Percentiles rank a stretch among this genome's conserved stretches.
These are phyloP conservation scores for Drosophila villosipedis DNA, from an alignment of 2,888 invertebrate species.

Conservation along the genomic window DNA sequence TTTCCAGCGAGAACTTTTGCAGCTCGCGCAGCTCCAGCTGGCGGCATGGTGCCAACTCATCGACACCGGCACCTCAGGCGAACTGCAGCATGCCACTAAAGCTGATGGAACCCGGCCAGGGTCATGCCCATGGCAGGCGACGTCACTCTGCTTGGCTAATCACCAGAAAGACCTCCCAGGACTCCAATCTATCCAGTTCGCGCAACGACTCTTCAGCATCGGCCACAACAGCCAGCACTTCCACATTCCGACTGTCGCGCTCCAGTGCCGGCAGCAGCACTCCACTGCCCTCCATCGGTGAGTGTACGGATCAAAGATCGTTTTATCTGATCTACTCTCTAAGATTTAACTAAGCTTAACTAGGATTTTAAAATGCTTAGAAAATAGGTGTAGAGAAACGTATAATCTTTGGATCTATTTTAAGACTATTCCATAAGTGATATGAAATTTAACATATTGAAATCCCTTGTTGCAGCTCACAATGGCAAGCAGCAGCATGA, in stretches of 20 bases:
- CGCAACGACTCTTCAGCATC: constrained; percentile 96
- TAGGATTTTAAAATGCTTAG: no score
- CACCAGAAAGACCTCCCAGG: constrained; percentile 96
- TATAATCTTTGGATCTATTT: background rate
- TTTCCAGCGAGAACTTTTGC: constrained; percentile 95
- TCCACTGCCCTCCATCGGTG: constrained; percentile 84
- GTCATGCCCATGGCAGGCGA: constrained; percentile 86
- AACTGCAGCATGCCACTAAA: constrained; percentile 90
- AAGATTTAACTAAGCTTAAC: background rate
- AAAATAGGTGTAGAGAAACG: background rate
- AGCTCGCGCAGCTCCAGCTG: constrained; percentile 95
- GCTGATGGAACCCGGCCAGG: constrained; percentile 87
- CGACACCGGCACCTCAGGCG: constrained; percentile 59
- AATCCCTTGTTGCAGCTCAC: constrained; percentile 74
- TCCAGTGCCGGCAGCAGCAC: constrained; percentile 89
- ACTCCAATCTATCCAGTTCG: constrained; percentile 95
- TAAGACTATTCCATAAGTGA: background rate
- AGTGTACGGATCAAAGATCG: constrained; percentile 1
- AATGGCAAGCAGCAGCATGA: constrained; percentile 77
- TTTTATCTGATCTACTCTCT: no score
- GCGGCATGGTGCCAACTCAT: constrained; percentile 89
- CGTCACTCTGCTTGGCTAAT: constrained; percentile 95
- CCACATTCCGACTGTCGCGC: constrained; percentile 94
- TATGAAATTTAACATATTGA: background rate
- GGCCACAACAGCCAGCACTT: constrained; percentile 95